These are phyloP conservation scores for Holotrichia oblita DNA, from an alignment of 1,140 invertebrate species.

Conservation along the genomic window DNA sequence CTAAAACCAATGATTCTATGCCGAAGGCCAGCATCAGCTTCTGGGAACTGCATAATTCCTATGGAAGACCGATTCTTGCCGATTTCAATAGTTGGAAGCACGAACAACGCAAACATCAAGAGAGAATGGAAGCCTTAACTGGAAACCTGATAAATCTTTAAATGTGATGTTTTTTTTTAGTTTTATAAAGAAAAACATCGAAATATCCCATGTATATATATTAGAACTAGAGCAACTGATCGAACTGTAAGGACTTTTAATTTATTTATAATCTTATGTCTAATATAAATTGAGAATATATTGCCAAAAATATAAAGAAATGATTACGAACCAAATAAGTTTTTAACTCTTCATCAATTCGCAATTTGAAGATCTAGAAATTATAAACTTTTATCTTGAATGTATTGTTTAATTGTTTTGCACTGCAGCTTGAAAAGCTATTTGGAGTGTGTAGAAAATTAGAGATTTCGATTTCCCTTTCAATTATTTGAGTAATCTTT, in stretches of 20 bases:
- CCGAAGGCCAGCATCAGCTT: conserved; percentile 70
- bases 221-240: background rate
- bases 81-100: conserved; percentile 76
- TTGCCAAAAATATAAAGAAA: background rate
- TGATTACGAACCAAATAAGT: background rate
- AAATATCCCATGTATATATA: background rate
- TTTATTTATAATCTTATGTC: background rate
- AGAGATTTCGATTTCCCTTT: too few relatives aligned
- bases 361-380: too few relatives aligned
- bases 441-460: too few relatives aligned
- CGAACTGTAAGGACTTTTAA: background rate
- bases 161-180: background rate
- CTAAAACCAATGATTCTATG: background rate
- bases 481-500: too few relatives aligned
- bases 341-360: too few relatives aligned
- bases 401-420: too few relatives aligned
- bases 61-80: conserved; percentile 72
- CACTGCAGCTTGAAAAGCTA: too few relatives aligned
- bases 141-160: conserved; percentile 47
- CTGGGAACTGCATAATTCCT: conserved; percentile 74
- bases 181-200: conserved; percentile 31
- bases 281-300: background rate
- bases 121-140: conserved; percentile 43
- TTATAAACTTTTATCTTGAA: too few relatives aligned
- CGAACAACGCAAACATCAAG: conserved; percentile 51